A percentile compares a stretch with the other conserved stretches of the same genome.
Conservation (phyloP, 2,113 vertebrate genomes). For the Mandrillus leucophaeus region DNA sequence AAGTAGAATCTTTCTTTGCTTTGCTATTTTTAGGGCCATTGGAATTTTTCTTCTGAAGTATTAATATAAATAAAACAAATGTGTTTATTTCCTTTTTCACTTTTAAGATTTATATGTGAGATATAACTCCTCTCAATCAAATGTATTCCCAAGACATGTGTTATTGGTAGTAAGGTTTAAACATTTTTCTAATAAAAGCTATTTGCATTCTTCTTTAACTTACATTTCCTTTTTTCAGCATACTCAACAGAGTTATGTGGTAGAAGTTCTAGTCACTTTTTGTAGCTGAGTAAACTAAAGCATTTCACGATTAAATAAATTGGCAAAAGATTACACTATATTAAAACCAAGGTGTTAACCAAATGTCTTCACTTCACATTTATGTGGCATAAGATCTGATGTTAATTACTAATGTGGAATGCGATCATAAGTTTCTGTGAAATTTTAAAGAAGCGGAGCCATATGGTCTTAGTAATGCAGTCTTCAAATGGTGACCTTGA, state of each 20-base stretch:
- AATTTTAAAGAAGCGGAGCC: neutral
- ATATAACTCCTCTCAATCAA: neutral
- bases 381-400: neutral
- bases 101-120: neutral
- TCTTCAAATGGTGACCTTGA: constrained; percentile 3
- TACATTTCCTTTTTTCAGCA: neutral
- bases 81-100: neutral
- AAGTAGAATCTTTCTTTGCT: neutral
- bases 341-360: neutral
- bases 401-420: neutral
- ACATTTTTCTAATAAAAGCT: neutral
- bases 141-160: neutral
- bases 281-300: neutral
- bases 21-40: neutral
- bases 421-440: neutral
- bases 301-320: neutral
- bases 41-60: neutral
- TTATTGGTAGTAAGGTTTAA: neutral
- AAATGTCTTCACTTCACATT: neutral
- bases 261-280: neutral
- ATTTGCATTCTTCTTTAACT: neutral
- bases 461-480: neutral
- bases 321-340: neutral
- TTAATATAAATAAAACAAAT: neutral
- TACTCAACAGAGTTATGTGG: neutral